Evolutionary conservation across 1,140 invertebrate genomes (phyloP).

Genomic region (Drosophila pandora): DNA sequence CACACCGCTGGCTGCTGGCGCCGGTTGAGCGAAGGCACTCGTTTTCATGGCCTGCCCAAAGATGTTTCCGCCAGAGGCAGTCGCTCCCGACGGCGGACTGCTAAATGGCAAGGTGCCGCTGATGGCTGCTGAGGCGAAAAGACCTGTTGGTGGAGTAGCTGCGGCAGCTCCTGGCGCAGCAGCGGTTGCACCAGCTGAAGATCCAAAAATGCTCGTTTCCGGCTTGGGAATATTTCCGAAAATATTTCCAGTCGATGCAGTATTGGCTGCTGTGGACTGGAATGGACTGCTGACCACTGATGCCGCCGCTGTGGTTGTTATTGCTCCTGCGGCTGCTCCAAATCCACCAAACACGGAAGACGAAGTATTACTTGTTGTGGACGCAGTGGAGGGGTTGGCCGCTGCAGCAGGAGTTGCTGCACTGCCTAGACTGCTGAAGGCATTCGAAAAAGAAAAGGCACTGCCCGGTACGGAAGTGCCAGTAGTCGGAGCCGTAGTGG

Average conservation of each 20-base stretch:
- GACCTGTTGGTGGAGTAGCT: conserved; percentile 48
- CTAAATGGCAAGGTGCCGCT: conserved; percentile 54
- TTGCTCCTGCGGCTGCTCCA: conserved; percentile 23
- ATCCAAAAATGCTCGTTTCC: conserved; percentile 68
- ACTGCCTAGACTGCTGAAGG: conserved; percentile 51
- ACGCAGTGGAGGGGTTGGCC: conserved; percentile 20
- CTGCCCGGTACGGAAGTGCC: conserved; percentile 33
- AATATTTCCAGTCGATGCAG: conserved; percentile 34
- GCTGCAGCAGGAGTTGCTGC: conserved; percentile 12
- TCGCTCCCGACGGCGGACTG: conserved; percentile 23
- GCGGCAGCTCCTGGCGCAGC: conserved; percentile 14
- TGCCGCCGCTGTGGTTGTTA: conserved; percentile 12
- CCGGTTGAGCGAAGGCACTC: conserved; percentile 45
- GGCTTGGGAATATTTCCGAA: conserved; percentile 74
- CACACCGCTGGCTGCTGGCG: neutral
- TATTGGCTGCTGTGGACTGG: conserved; percentile 9
- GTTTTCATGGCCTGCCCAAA: conserved; percentile 58
- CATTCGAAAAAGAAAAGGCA: conserved; percentile 64
- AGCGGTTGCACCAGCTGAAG: conserved; percentile 10
- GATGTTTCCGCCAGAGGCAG: conserved; percentile 53
- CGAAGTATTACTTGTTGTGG: conserved; percentile 24
- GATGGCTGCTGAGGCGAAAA: conserved; percentile 61
- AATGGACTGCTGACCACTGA: conserved; percentile 31
- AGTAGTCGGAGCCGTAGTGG: neutral
- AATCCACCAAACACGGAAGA: conserved; percentile 56